These are phyloP conservation scores for Tragelaphus oryx DNA, from an alignment of 2,797 vertebrate species.

Conservation along the genomic window DNA sequence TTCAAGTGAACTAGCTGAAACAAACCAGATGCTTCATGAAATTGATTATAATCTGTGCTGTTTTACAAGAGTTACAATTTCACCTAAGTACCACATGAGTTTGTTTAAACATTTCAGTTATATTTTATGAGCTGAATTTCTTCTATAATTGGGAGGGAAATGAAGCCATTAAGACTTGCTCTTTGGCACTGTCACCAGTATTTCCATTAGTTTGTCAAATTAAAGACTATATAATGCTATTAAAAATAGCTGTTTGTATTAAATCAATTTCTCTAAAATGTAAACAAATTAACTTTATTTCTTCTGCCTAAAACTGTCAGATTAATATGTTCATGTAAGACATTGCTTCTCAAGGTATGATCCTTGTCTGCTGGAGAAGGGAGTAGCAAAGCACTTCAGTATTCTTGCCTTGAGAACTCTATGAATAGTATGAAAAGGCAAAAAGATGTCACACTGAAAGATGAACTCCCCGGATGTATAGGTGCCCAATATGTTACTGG, in stretches of 20 bases:
- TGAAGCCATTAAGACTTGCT: conserved; percentile 54
- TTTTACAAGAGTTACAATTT: conserved; percentile 56
- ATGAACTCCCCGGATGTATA: not conserved
- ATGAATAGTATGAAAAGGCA: not conserved
- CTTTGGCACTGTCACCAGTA: conserved; percentile 67
- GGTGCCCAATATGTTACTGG: not conserved
- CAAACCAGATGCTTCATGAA: conserved; percentile 51
- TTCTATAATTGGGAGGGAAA: conserved; percentile 39
- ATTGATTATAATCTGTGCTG: conserved; percentile 45
- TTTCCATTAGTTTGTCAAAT: conserved; percentile 73
- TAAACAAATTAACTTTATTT: conserved; percentile 67
- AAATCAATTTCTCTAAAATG: conserved; percentile 54
- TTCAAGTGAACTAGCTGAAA: conserved; percentile 41
- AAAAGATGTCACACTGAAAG: not conserved
- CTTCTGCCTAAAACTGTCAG: conserved; percentile 54
- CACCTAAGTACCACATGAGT: conserved; percentile 49
- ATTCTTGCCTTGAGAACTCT: not conserved
- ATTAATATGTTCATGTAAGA: conserved; percentile 52
- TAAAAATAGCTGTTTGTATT: conserved; percentile 64
- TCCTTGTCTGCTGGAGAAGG: not conserved
- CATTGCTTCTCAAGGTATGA: not conserved
- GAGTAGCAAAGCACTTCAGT: not conserved
- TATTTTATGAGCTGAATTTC: conserved; percentile 59
- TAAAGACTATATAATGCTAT: conserved; percentile 67
- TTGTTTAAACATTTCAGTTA: conserved; percentile 62